phyloP scores from a whole-genome alignment of 1,140 invertebrate genomes.

The Trypoxylus dichotomus region DNA sequence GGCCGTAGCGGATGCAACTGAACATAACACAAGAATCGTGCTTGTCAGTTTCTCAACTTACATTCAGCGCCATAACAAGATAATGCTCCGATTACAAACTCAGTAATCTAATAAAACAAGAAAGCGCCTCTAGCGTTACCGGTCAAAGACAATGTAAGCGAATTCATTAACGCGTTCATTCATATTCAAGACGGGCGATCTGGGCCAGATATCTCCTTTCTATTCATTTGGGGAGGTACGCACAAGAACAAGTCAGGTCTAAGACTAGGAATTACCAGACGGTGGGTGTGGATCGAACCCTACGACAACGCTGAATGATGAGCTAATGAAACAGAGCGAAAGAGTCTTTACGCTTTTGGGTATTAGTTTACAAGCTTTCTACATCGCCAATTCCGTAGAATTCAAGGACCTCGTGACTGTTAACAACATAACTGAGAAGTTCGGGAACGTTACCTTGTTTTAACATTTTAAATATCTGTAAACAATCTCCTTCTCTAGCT shows the following conservation, averaged over 20 bases:
- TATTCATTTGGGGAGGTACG: constrained; percentile 9
- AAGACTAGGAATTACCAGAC: constrained; percentile 22
- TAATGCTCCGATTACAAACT: constrained; percentile 23
- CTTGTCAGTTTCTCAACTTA: not conserved
- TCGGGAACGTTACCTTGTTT: too few relatives aligned
- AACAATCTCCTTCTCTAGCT: too few relatives aligned
- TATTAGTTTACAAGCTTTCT: not conserved
- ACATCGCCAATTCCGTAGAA: not conserved
- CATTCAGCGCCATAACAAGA: not conserved
- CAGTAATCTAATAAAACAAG: constrained; percentile 15
- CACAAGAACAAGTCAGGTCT: constrained; percentile 26
- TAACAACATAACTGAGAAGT: too few relatives aligned
- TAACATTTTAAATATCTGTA: too few relatives aligned
- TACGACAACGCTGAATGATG: not conserved
- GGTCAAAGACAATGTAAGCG: constrained; percentile 33
- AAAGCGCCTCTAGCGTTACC: constrained; percentile 27
- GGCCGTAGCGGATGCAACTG: not conserved
- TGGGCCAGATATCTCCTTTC: constrained; percentile 10
- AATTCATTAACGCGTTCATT: constrained; percentile 34
- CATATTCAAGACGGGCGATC: constrained; percentile 31
- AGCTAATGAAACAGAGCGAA: constrained; percentile 3
- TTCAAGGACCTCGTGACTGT: too few relatives aligned
- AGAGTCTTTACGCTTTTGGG: not conserved
- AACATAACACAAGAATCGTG: not conserved
- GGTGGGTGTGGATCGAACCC: not conserved